Evolutionary conservation across 2,113 vertebrate genomes (phyloP).

Genomic region (Cyanoramphus novaezelandiae): DNA sequence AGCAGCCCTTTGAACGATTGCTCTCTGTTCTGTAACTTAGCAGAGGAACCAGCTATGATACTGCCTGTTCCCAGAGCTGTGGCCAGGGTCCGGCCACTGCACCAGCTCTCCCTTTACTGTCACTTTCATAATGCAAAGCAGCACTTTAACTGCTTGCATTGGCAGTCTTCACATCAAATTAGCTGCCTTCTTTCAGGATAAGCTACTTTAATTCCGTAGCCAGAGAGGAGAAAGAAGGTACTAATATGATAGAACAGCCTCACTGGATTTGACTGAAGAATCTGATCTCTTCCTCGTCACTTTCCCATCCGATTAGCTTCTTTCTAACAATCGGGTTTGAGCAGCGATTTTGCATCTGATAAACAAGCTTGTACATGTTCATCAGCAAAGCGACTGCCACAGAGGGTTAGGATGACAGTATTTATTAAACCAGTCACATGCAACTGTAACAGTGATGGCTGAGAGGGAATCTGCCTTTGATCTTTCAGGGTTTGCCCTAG

Average conservation of each 20-base stretch:
- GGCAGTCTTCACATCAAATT: neutral
- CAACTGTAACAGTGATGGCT: neutral
- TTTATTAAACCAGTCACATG: neutral
- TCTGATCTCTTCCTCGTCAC: neutral
- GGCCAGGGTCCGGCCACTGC: fast-evolving
- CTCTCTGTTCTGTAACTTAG: too few species aligned
- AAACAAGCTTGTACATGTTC: neutral
- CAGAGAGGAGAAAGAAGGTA: neutral
- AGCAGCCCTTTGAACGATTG: fast-evolving
- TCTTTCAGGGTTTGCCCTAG: neutral
- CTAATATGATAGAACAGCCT: neutral
- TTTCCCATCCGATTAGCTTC: neutral
- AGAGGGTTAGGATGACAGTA: neutral
- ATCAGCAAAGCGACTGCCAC: neutral
- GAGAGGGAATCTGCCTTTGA: fast-evolving
- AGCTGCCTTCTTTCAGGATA: neutral
- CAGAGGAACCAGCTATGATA: neutral
- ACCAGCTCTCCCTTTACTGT: fast-evolving
- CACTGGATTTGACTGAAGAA: neutral
- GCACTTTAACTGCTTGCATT: fast-evolving
- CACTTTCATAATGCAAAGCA: neutral
- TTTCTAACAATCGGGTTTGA: fast-evolving
- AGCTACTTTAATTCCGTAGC: neutral
- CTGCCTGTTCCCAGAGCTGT: fast-evolving
- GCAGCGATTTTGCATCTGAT: neutral